Conservation (phyloP, 2,113 vertebrate genomes). For the Budorcas taxicolor region DNA sequence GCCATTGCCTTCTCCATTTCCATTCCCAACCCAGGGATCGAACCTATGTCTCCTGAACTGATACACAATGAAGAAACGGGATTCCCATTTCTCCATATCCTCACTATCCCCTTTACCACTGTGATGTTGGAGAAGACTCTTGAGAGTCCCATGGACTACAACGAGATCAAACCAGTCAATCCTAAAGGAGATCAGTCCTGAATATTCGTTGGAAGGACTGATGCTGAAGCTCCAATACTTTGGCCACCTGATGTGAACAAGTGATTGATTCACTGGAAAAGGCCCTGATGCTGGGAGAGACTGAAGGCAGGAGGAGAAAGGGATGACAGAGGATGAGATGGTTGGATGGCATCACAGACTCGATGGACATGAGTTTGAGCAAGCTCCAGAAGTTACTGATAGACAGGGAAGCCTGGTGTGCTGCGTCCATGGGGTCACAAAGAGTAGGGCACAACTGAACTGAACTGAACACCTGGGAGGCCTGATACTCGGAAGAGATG, state of each 20-base stretch:
- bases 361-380: no score
- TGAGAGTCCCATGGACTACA: neutral
- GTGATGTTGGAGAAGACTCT: neutral
- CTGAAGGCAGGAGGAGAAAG: neutral
- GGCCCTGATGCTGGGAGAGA: neutral
- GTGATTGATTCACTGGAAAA: neutral
- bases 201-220: neutral
- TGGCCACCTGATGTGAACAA: neutral
- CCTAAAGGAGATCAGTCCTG: neutral
- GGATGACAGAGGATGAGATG: no score
- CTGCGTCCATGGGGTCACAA: rapidly evolving
- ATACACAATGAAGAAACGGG: no score
- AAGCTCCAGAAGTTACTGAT: neutral
- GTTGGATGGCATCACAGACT: no score
- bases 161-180: neutral
- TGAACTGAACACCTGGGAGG: neutral
- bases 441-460: neutral
- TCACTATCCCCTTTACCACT: neutral
- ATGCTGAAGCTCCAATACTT: neutral
- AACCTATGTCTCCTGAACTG: neutral
- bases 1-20: neutral
- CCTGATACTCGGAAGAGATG: neutral
- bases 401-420: neutral
- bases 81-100: no score
- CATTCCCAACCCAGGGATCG: neutral